Base-by-base conservation (phyloP, 2,888 invertebrate species). In the Steromphala cineraria region DNA sequence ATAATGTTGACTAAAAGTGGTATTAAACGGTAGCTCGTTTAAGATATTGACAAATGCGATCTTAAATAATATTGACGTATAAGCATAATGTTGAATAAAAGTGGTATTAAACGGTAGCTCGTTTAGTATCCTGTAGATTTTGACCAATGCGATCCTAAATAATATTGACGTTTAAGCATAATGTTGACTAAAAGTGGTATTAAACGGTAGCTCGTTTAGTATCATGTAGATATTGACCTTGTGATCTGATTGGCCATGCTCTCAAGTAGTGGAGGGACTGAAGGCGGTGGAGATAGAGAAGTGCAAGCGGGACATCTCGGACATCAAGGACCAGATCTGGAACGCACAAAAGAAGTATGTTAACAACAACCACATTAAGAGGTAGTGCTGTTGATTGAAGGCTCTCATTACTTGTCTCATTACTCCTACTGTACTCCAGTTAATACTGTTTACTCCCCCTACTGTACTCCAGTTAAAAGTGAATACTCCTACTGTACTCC, bases 281-380 rank as follows among this genome's bases (percentile, higher is more conserved):
- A 93, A 93, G 83, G 87, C 90, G 0, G 90, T 93, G 15, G 93
- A 94, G 83, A 92, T 94, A 19, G 93, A 93, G 79, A 93, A 92
- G 85, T 93, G 93, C 85, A 93, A 92, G 82, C 88, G 90, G 75
- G 93, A 93, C 78, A 92, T 94, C 21, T 89, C 89, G 5, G 93
- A 93, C 40, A 91, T 94, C 24, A 91, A 91, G 80, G 91, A 93
- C 62, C 92, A 92, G 83, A 89, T 93, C 24, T 92, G 90, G 89
- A 89, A 89, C 53, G 88, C 92, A 0, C 91, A 92, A 83, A 92
- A 91, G 86, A 92, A 92, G 84, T 90, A 90, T 79, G 89, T 92
- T 52, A 92, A 92, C 81, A 90, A 88, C 80, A 89, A 88, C 82
- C 84, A 87, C 80, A 87, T 89, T 83, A 89, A 89, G 90, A 89